phyloP scores from a whole-genome alignment of 2,113 vertebrate species.

The Macroglossus sobrinus region DNA sequence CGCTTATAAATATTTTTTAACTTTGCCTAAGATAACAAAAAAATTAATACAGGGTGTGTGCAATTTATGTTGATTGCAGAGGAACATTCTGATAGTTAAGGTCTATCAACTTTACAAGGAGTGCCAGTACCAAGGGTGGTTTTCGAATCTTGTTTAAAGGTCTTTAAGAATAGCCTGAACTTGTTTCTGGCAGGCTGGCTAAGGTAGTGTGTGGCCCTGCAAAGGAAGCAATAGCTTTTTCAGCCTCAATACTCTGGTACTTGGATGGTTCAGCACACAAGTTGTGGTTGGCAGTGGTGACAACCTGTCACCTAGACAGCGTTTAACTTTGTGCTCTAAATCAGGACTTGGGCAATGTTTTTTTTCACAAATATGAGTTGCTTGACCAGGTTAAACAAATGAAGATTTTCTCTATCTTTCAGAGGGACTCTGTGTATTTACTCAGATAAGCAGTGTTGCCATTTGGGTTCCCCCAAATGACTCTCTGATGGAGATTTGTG shows the following conservation, averaged over 20 bases:
- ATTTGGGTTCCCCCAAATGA: neutral
- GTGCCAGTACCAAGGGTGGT: neutral
- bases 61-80: neutral
- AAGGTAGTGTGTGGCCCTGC: neutral
- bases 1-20: neutral
- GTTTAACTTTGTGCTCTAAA: neutral
- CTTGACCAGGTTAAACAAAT: neutral
- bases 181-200: neutral
- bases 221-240: neutral
- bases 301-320: neutral
- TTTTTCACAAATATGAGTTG: neutral
- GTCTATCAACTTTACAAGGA: neutral
- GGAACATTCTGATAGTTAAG: neutral
- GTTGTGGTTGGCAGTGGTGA: neutral
- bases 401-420: neutral
- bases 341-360: neutral
- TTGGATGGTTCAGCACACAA: neutral
- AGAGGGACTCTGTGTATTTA: neutral
- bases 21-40: slow-evolving; percentile 5
- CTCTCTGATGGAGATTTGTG: neutral
- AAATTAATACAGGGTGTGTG: neutral
- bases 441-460: neutral
- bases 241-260: neutral
- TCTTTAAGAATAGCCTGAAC: neutral
- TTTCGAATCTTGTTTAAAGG: slow-evolving; percentile 16